These are phyloP conservation scores for Blennius ocellaris DNA, from an alignment of 2,113 vertebrate genomes.

Conservation along the genomic window DNA sequence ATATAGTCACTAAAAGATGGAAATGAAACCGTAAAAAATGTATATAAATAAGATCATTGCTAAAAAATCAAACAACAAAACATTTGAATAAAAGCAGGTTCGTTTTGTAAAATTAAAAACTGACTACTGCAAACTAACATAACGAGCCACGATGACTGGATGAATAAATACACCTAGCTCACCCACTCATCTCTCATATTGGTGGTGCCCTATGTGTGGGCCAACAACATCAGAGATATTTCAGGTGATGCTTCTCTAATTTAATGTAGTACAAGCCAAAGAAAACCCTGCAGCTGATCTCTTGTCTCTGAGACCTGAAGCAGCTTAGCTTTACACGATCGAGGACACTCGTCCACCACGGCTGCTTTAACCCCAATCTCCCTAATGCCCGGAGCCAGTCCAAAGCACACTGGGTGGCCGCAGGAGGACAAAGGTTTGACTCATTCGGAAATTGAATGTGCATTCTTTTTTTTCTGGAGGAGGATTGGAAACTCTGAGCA, in stretches of 20 bases:
- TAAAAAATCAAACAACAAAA: too few species aligned
- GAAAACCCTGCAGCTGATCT: slow-evolving; percentile 48
- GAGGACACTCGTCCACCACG: slow-evolving; percentile 46
- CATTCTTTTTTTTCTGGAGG: not conserved
- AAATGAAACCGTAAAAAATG: too few species aligned
- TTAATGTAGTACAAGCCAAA: slow-evolving; percentile 35
- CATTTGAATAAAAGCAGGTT: too few species aligned
- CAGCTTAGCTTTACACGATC: slow-evolving; percentile 63
- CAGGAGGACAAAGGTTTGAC: slow-evolving; percentile 40
- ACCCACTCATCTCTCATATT: too few species aligned
- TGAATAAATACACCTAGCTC: too few species aligned
- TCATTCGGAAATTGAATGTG: slow-evolving; percentile 54
- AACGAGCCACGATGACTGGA: too few species aligned
- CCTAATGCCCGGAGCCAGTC: slow-evolving; percentile 40
- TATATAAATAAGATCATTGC: too few species aligned
- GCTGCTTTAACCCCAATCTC: slow-evolving; percentile 67
- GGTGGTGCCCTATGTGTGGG: too few species aligned
- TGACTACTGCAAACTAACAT: too few species aligned
- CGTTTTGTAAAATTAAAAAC: too few species aligned
- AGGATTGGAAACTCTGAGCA: slow-evolving; percentile 17
- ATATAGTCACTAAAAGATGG: too few species aligned
- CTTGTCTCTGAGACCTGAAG: slow-evolving; percentile 59
- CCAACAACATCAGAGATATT: not conserved
- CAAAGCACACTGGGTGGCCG: slow-evolving; percentile 1
- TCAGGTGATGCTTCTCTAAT: slow-evolving; percentile 5